Evolutionary conservation across 2,113 vertebrate species (phyloP).

Genomic region (Setophaga kirtlandii): DNA sequence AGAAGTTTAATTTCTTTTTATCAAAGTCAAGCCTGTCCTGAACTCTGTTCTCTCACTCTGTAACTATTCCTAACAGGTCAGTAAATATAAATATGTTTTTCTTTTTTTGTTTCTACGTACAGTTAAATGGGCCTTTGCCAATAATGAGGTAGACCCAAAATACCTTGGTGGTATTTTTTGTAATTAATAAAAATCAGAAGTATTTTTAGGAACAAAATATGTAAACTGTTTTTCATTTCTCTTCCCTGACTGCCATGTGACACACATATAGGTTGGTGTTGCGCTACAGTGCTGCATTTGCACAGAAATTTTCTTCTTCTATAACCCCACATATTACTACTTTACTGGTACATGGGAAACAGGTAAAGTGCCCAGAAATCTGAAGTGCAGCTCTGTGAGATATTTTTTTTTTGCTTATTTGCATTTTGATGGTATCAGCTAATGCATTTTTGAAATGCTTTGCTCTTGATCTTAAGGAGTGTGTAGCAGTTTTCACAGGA

Average conservation of each 20-base stretch:
- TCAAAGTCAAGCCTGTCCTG: neutral
- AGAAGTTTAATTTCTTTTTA: neutral
- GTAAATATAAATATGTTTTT: neutral
- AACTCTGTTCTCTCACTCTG: neutral
- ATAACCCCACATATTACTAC: constrained; percentile 97
- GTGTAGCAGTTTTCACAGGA: constrained; percentile 22
- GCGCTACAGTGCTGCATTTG: constrained; percentile 87
- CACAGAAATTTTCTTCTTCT: constrained; percentile 91
- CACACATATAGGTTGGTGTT: constrained; percentile 88
- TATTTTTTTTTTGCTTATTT: constrained; percentile 42
- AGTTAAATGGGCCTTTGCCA: constrained; percentile 2
- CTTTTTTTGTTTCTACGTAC: neutral
- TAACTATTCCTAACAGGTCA: neutral
- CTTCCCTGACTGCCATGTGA: constrained; percentile 68
- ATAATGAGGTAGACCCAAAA: neutral
- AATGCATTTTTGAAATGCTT: constrained; percentile 52
- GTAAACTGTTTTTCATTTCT: constrained; percentile 72
- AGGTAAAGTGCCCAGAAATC: constrained; percentile 85
- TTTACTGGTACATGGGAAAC: constrained; percentile 95
- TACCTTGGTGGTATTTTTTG: neutral
- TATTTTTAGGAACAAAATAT: constrained; percentile 22
- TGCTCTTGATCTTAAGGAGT: constrained; percentile 45
- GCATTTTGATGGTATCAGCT: constrained; percentile 52
- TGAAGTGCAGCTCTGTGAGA: constrained; percentile 67
- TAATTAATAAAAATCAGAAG: neutral